These are phyloP conservation scores for Ispidina picta DNA, from an alignment of 2,797 vertebrate species.

Conservation along the genomic window DNA sequence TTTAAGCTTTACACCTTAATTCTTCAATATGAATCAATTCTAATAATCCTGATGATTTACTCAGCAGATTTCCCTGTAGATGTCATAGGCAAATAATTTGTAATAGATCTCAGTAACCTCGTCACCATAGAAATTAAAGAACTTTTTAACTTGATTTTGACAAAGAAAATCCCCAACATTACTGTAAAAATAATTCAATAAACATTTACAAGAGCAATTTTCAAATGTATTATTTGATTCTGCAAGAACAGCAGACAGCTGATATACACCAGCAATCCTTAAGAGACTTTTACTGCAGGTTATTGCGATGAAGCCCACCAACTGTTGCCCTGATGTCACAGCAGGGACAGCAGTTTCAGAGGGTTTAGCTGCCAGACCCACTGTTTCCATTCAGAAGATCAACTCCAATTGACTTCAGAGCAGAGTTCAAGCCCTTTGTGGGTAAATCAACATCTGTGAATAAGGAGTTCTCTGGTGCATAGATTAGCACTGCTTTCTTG, in stretches of 20 bases:
- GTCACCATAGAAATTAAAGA: not conserved
- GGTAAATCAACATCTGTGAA: not conserved
- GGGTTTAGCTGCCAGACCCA: not conserved
- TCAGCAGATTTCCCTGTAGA: not conserved
- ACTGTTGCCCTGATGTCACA: not conserved
- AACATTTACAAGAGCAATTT: not conserved
- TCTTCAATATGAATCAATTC: not conserved
- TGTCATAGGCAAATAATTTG: not conserved
- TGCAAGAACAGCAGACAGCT: not conserved
- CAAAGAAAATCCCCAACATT: not conserved
- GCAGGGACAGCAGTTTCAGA: not conserved
- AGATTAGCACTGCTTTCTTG: not conserved
- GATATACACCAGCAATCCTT: not conserved
- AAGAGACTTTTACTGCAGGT: not conserved
- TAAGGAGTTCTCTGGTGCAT: not conserved
- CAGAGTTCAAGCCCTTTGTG: slow-evolving; percentile 14
- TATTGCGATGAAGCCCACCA: not conserved
- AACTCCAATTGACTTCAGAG: not conserved
- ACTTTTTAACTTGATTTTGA: not conserved
- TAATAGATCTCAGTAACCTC: not conserved
- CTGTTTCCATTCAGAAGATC: not conserved
- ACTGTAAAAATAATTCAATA: not conserved
- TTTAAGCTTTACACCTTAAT: slow-evolving; percentile 11
- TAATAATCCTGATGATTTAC: not conserved
- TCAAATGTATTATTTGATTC: not conserved